Evolutionary conservation across 2,113 vertebrate species (phyloP).

Genomic region (Psammodynastes pulverulentus): DNA sequence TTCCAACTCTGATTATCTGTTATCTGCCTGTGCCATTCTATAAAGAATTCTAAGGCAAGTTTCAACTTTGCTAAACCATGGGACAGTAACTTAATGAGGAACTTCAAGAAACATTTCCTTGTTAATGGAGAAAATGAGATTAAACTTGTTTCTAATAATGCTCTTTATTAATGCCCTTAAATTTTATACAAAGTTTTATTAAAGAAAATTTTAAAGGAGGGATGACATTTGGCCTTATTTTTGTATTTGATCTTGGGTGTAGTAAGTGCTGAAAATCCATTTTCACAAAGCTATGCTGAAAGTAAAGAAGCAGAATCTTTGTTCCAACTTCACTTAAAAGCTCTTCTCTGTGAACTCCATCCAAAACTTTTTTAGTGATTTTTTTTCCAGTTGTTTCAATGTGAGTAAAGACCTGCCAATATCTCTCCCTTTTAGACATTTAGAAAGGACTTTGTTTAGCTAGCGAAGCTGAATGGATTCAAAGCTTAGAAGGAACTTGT

Average conservation of each 20-base stretch:
- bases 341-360: neutral
- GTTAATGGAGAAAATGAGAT: neutral
- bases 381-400: neutral
- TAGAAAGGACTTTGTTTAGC: neutral
- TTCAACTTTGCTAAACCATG: neutral
- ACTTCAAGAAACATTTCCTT: neutral
- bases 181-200: neutral
- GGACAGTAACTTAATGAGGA: neutral
- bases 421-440: neutral
- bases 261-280: neutral
- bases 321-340: neutral
- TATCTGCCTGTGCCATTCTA: neutral
- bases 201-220: neutral
- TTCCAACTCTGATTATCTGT: too few species aligned
- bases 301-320: neutral
- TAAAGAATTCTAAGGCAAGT: neutral
- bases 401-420: neutral
- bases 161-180: neutral
- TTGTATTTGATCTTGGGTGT: neutral
- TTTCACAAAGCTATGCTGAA: neutral
- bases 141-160: neutral
- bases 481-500: neutral
- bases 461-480: neutral
- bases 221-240: neutral
- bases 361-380: neutral